Base-by-base conservation (phyloP, 2,797 vertebrate species). In the Mormyrops boulengeri region DNA sequence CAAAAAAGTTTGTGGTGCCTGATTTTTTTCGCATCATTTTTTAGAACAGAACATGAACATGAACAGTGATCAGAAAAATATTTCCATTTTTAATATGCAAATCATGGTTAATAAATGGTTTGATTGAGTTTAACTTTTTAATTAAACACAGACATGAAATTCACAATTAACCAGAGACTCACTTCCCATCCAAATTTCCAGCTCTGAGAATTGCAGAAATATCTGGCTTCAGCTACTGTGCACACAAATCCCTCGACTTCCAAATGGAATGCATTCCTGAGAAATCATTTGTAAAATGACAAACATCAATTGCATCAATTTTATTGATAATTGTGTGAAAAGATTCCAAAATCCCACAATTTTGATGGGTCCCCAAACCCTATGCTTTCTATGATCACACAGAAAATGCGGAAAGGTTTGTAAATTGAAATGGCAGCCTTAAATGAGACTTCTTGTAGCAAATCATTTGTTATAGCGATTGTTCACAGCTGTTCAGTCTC, bases 51-150 rank as follows among this genome's bases (percentile, higher is more conserved):
- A 60, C 34, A 38, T 14, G 87, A 44, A 62, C 19, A 62, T 14
- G 87, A 44, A 62, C 19, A 62, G 55, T 55, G 52, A 87, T 57
- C 50, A 41, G 52, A 50, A 92, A 92, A 93, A 91, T 90, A 87
- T 88, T 89, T 92, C 55, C 3, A 55, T 52, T 34, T 77, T 88
- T 47, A 55, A n/a, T 57, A 50, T 80, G 49, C 60, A 60, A 47
- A 47, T 47, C 49, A 88, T 57, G 26, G 87, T 89, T 89, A 89
- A 90, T 89, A 90, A 92, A 91, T 87, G 47, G 89, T 89, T 89
- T 90, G 77, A 91, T 91, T 90, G 88, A 89, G 88, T 91, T 86
- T 88, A 88, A 85, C 85, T 89, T 90, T 88, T 90, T 90, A 90
- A 91, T 73, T 91, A 88, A 91, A 92, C 88, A 2, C 3, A 49